Base-by-base conservation (phyloP, 1,140 invertebrate genomes). In the Meloidogyne floridensis region DNA sequence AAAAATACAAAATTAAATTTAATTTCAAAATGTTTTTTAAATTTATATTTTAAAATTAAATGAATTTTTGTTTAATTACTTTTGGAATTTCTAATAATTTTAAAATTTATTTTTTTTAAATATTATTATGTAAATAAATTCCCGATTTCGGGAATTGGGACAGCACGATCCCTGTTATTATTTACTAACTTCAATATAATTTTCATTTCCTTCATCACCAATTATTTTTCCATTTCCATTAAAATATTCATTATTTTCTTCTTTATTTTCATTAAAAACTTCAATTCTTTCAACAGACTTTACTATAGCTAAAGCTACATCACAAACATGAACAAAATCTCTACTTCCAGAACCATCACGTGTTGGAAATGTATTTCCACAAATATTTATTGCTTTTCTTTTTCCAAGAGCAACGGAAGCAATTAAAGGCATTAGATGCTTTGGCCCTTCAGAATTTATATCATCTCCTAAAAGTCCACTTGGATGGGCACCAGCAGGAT, bases 331-430 rank as follows among this genome's bases (percentile, higher is more conserved):
- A n/a, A 65, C 59, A 65, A 65, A 65, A 65, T 65, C 59, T n/a
- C 59, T n/a, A 65, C 59, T 65, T n/a, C 59, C 59, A n/a, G 59
- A 65, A 65, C 59, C 59, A 65, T 65, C 59, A 65, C n/a, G 59
- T 65, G 59, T 65, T 65, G 59, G 59, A 65, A 65, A 65, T n/a
- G 13, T 65, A 65, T 65, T 65, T 65, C 59, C 59, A 65, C 59
- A 65, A 65, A 65, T 65, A 65, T 65, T 65, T 65, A 65, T 65
- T 65, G n/a, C 59, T 65, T 65, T 65, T 65, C 59, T 65, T 65
- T 65, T 65, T n/a, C 59, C 59, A 65, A 65, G 59, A 0, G 59
- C 59, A 65, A 65, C 59, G n/a, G 59, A 65, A 65, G 59, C 59
- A 65, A 65, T 65, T 65, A 65, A 18, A 65, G 59, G 59, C 59